phyloP scores from a whole-genome alignment of 1,140 invertebrate genomes.

The Scaptodrosophila lebanonensis region DNA sequence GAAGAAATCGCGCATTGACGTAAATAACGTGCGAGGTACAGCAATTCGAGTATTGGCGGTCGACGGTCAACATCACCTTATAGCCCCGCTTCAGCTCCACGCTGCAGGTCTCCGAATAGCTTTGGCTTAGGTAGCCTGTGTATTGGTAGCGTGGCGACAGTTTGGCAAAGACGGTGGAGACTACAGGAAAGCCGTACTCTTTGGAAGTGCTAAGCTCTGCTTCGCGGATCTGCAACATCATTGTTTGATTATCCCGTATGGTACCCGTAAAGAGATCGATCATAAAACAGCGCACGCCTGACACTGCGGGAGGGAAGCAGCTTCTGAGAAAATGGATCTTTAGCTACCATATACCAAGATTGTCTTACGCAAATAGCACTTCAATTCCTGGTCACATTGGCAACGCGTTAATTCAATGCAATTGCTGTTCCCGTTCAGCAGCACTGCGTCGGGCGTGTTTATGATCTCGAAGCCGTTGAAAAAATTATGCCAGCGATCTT shows the following conservation, averaged over 20 bases:
- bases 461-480: conserved; percentile 56
- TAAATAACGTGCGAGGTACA: conserved; percentile 33
- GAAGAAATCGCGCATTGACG: conserved; percentile 59
- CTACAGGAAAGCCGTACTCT: conserved; percentile 54
- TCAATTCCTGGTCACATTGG: conserved; percentile 17
- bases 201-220: conserved; percentile 54
- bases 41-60: conserved; percentile 38
- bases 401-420: conserved; percentile 39
- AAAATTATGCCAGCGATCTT: conserved; percentile 57
- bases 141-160: conserved; percentile 60
- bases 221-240: conserved; percentile 55
- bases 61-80: conserved; percentile 34
- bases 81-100: conserved; percentile 15
- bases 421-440: conserved; percentile 41
- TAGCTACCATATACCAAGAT: background rate
- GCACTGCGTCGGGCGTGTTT: conserved; percentile 13
- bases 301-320: conserved; percentile 18
- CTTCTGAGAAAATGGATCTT: no score
- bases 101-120: background rate
- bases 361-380: conserved; percentile 41
- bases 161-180: conserved; percentile 55
- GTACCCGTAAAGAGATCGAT: conserved; percentile 52
- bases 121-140: conserved; percentile 36
- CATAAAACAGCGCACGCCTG: conserved; percentile 56
- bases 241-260: conserved; percentile 42